Conservation (phyloP, 2,797 vertebrate species). For the Decapterus maruadsi region DNA sequence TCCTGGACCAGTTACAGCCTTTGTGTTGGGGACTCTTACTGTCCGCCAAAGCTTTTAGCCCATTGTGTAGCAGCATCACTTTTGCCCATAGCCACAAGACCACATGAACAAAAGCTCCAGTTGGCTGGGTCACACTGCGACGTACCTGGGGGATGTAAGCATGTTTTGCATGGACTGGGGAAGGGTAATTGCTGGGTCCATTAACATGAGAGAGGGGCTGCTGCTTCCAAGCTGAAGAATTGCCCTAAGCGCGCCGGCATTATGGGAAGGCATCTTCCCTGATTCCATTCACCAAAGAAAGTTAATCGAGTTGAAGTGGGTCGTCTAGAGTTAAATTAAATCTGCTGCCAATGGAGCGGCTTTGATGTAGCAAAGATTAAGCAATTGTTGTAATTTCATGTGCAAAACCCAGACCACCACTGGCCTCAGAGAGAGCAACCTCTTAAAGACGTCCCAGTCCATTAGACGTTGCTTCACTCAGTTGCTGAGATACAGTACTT, state of each 20-base stretch:
- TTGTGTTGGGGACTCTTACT: conserved; percentile 65
- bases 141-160: conserved; percentile 72
- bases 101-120: conserved; percentile 75
- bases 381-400: conserved; percentile 63
- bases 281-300: conserved; percentile 75
- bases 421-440: conserved; percentile 29
- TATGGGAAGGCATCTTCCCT: conserved; percentile 70
- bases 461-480: conserved; percentile 22
- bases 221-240: conserved; percentile 66
- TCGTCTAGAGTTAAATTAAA: conserved; percentile 75
- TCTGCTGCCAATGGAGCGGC: conserved; percentile 68
- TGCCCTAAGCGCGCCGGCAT: conserved; percentile 70
- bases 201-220: conserved; percentile 76
- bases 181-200: conserved; percentile 76
- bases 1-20: conserved; percentile 63
- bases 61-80: conserved; percentile 71
- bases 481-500: neutral
- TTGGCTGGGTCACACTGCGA: conserved; percentile 71
- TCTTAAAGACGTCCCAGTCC: conserved; percentile 24
- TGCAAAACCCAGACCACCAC: conserved; percentile 40
- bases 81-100: conserved; percentile 70
- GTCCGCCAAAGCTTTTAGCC: conserved; percentile 77
- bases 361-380: conserved; percentile 76
- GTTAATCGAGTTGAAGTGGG: conserved; percentile 83
- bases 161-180: conserved; percentile 73